phyloP scores from a whole-genome alignment of 2,797 vertebrate species.

The Apogon talboti region DNA sequence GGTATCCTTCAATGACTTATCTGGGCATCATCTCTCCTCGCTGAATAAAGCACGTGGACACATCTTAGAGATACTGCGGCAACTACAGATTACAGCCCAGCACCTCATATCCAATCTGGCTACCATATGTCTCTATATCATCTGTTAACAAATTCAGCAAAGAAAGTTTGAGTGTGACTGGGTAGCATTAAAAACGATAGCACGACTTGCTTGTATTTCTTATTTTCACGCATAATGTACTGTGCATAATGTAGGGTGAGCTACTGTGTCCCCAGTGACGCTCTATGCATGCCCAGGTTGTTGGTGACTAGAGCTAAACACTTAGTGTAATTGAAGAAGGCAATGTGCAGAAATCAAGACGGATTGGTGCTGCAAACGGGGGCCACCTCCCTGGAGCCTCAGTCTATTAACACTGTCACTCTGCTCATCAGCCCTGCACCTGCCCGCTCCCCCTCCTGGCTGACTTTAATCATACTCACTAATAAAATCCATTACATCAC shows the following conservation, averaged over 20 bases:
- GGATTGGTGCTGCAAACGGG: conserved; percentile 77
- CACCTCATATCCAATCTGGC: conserved; percentile 60
- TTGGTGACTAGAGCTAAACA: conserved; percentile 74
- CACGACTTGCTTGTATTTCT: conserved; percentile 35
- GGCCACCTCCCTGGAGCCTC: conserved; percentile 82
- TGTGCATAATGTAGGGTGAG: conserved; percentile 29
- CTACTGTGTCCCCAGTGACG: conserved; percentile 33
- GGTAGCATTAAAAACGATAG: conserved; percentile 30
- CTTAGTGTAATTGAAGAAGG: conserved; percentile 84
- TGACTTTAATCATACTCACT: conserved; percentile 81
- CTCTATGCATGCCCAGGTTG: conserved; percentile 54
- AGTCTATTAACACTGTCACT: conserved; percentile 86
- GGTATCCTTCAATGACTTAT: conserved; percentile 79
- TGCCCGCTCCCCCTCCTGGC: conserved; percentile 76
- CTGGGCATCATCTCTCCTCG: conserved; percentile 73
- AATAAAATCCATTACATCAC: conserved; percentile 83
- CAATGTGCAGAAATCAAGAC: conserved; percentile 85
- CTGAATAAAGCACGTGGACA: conserved; percentile 62
- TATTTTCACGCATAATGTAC: conserved; percentile 56
- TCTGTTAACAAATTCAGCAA: conserved; percentile 39
- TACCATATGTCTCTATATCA: conserved; percentile 23
- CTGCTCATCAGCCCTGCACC: conserved; percentile 84
- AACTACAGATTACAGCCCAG: conserved; percentile 60
- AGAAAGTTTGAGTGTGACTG: conserved; percentile 34
- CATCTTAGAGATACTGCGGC: conserved; percentile 71